Conservation (phyloP, 2,113 vertebrate genomes). For the Carlito syrichta region DNA sequence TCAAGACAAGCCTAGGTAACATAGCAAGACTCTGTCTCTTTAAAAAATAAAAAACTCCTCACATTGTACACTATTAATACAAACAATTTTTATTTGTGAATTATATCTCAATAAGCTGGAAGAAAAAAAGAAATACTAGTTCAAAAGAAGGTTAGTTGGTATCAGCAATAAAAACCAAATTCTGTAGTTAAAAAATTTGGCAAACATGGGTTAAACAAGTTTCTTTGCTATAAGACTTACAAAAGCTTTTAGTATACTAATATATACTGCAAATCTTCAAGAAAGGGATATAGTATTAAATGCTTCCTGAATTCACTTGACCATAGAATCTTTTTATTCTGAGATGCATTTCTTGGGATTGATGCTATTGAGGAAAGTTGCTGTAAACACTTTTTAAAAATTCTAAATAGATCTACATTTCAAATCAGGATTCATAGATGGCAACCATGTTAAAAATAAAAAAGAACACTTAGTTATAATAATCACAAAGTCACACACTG, state of each 20-base stretch:
- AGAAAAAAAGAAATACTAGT: neutral
- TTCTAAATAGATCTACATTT: constrained; percentile 31
- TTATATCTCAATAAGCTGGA: neutral
- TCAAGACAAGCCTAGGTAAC: no score
- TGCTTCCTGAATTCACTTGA: neutral
- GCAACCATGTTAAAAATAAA: constrained; percentile 38
- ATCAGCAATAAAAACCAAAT: neutral
- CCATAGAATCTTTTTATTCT: neutral
- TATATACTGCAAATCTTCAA: neutral
- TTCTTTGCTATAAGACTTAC: neutral
- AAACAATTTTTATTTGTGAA: neutral
- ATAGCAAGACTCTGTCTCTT: no score
- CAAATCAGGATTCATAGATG: neutral
- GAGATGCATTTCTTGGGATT: neutral
- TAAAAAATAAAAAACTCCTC: no score
- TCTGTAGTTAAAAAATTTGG: neutral
- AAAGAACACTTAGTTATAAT: constrained; percentile 36
- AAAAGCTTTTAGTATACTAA: neutral
- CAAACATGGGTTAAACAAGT: neutral
- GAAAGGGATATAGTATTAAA: neutral
- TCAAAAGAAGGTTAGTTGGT: neutral
- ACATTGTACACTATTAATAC: neutral
- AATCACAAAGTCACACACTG: constrained; percentile 5
- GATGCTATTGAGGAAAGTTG: neutral
- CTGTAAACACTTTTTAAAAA: constrained; percentile 6